Evolutionary conservation across 2,113 vertebrate genomes (phyloP).

Genomic region (Malurus alboscapulatus): DNA sequence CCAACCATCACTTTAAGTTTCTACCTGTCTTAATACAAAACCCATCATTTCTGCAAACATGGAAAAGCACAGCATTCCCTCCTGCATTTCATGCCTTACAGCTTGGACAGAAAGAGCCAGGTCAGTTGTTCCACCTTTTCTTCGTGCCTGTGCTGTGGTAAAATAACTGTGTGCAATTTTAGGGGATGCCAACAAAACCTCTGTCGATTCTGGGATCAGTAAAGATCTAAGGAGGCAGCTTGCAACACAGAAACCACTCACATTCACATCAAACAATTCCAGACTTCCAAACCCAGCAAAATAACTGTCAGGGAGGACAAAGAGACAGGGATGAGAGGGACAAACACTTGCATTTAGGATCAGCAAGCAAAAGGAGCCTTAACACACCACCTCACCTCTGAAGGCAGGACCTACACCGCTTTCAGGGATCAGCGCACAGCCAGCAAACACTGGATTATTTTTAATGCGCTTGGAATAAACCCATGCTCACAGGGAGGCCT

Average conservation of each 20-base stretch:
- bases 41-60: not conserved
- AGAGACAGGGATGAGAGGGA: not conserved
- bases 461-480: conserved; percentile 29
- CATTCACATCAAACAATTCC: not conserved
- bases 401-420: fast-evolving
- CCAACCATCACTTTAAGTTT: not conserved
- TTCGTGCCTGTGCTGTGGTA: not conserved
- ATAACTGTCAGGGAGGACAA: not conserved
- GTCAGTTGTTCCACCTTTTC: fast-evolving
- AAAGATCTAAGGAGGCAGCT: not conserved
- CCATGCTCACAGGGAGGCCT: not conserved
- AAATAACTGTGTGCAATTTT: not conserved
- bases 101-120: not conserved
- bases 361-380: not conserved
- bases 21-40: not conserved
- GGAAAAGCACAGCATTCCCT: not conserved
- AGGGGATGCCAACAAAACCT: not conserved
- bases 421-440: fast-evolving
- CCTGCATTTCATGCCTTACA: not conserved
- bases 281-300: not conserved
- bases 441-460: conserved; percentile 2
- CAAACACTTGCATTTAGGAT: not conserved
- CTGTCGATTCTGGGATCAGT: not conserved
- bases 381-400: fast-evolving
- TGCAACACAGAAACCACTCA: not conserved